Percentiles rank a stretch among this genome's conserved stretches.
Conservation (phyloP, 1,140 invertebrate species). For the Mamestra configurata region DNA sequence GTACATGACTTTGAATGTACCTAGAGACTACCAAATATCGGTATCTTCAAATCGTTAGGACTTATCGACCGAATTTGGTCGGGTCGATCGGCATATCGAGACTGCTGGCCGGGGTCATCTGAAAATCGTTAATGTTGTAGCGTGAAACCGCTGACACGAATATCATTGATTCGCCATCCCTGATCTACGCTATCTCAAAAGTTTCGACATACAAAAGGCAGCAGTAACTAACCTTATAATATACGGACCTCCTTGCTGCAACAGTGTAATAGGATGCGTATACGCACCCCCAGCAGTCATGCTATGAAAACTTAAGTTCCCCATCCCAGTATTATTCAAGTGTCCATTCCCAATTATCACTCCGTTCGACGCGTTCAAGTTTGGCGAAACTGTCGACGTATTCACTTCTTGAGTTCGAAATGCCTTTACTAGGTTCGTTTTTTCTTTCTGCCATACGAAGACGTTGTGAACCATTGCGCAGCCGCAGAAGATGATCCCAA, state of each 20-base stretch:
- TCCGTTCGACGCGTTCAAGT: slow-evolving; percentile 79
- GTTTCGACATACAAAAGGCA: too few species aligned
- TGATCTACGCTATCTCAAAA: too few species aligned
- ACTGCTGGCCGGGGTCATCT: too few species aligned
- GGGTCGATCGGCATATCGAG: too few species aligned
- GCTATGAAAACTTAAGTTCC: slow-evolving; percentile 85
- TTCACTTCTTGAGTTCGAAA: slow-evolving; percentile 76
- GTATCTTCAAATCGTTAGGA: too few species aligned
- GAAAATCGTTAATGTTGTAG: too few species aligned
- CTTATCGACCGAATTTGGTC: too few species aligned
- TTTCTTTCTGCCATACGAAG: slow-evolving; percentile 97
- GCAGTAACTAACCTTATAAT: slow-evolving; percentile 80
- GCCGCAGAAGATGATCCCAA: slow-evolving; percentile 97
- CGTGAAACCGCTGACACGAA: too few species aligned
- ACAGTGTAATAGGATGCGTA: slow-evolving; percentile 83
- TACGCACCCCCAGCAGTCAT: slow-evolving; percentile 71
- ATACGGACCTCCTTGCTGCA: slow-evolving; percentile 86
- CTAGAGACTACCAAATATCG: too few species aligned
- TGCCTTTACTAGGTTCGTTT: slow-evolving; percentile 89
- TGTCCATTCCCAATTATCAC: slow-evolving; percentile 82
- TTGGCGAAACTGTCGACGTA: slow-evolving; percentile 57
- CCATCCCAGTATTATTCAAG: slow-evolving; percentile 79
- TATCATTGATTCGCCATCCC: too few species aligned
- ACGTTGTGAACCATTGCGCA: slow-evolving; percentile 98
- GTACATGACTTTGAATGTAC: too few species aligned